Base-by-base conservation (phyloP, 2,888 invertebrate species). In the Hylaea fasciaria region DNA sequence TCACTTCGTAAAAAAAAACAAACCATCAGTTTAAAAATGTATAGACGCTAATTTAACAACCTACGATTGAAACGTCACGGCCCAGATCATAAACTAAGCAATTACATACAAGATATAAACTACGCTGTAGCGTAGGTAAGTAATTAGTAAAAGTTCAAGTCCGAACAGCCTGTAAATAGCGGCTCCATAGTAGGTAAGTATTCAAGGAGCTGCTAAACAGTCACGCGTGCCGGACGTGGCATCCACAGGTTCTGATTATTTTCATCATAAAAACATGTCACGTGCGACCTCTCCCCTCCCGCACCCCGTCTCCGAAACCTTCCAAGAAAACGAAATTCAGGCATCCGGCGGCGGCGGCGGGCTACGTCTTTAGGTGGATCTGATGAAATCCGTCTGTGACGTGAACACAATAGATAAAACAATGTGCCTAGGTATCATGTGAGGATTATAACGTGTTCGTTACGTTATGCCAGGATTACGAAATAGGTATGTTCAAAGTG, bases 241-340 rank as follows among this genome's bases (percentile, higher is more conserved):
- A 74, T 78, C 79, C 71, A 76, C 76, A 75, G 76, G 75, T 76
- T 76, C 78, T 86, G 86, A 85, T 86, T 86, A 81, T 86, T 76
- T 83, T 83, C 79, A 86, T 89, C 80, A 80, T 82, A 81, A 77
- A 89, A 82, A 73, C 87, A 72, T 65, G 78, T 87, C 91, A 89
- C 88, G 89, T 87, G 65, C 61, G 61, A 43, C 43, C 62, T n/a
- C 52, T 63, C 72, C 70, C 64, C 62, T 68, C 64, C 45, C 64
- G 69, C 71, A 56, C 71, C 71, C 70, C 56, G 60, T 68, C 67
- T 72, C 67, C 61, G 54, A 73, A 69, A 63, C 71, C 74, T 71
- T 70, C 69, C 64, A 61, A 61, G 58, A 69, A 72, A 69, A 69
- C 62, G 69, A 76, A 72, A 74, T 72, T 76, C 68, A 62, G 66